Evolutionary conservation across 2,113 vertebrate genomes (phyloP).

Genomic region (Hippocampus barbouri): DNA sequence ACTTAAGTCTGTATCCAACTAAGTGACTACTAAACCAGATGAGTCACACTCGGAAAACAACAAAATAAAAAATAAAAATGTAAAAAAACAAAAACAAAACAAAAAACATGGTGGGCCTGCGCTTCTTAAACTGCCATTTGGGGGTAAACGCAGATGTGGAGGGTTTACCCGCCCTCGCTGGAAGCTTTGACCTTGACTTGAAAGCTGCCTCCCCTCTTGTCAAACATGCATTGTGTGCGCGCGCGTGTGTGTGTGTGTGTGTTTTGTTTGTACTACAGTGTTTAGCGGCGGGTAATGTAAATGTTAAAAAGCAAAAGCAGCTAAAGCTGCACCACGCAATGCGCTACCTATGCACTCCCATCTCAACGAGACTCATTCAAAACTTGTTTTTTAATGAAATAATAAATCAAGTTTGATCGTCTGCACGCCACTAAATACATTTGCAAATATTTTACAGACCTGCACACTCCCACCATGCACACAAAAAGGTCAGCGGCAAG

Average conservation of each 20-base stretch:
- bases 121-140: slow-evolving; percentile 26
- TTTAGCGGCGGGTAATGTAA: background rate
- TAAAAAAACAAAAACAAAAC: background rate
- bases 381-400: background rate
- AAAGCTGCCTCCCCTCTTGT: slow-evolving; percentile 25
- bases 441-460: background rate
- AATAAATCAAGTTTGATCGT: background rate
- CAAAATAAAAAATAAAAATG: background rate
- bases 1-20: slow-evolving; percentile 17
- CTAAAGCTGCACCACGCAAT: background rate
- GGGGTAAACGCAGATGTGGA: slow-evolving; percentile 44
- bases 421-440: background rate
- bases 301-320: background rate
- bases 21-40: slow-evolving; percentile 29
- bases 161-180: slow-evolving; percentile 34
- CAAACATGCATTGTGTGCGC: slow-evolving; percentile 4
- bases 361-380: background rate
- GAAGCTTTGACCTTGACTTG: slow-evolving; percentile 48
- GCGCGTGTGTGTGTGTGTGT: background rate
- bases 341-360: too few relatives aligned
- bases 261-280: background rate
- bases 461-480: background rate
- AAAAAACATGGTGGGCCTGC: background rate
- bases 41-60: slow-evolving; percentile 25
- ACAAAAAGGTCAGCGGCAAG: slow-evolving; percentile 26